phyloP scores from a whole-genome alignment of 2,113 vertebrate species.

The Aptenodytes patagonicus region DNA sequence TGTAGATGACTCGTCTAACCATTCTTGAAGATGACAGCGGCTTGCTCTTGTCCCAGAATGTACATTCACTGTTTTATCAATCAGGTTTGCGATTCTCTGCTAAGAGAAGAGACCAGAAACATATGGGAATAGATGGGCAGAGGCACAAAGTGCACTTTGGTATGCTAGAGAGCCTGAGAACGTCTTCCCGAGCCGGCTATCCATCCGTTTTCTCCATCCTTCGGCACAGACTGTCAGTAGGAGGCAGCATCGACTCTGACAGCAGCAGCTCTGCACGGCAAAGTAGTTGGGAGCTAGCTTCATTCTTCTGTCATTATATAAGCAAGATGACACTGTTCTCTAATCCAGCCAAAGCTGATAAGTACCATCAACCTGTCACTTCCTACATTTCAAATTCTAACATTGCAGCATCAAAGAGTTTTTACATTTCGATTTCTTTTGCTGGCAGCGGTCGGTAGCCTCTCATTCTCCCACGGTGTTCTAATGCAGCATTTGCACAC shows the following conservation, averaged over 20 bases:
- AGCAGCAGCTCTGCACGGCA: slow-evolving; percentile 29
- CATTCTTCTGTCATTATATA: slow-evolving; percentile 85
- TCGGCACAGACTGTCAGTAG: slow-evolving; percentile 56
- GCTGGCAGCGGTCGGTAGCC: slow-evolving; percentile 82
- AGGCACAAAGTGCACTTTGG: not conserved
- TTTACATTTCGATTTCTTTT: slow-evolving; percentile 89
- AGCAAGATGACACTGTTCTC: slow-evolving; percentile 85
- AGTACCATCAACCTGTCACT: slow-evolving; percentile 89
- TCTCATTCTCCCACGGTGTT: slow-evolving; percentile 86
- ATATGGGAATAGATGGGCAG: fast-evolving
- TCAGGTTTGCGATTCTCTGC: not conserved
- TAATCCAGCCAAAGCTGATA: slow-evolving; percentile 89
- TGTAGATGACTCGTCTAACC: fast-evolving
- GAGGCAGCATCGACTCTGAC: slow-evolving; percentile 75
- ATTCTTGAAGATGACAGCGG: not conserved
- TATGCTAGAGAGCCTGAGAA: not conserved
- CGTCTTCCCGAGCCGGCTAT: fast-evolving
- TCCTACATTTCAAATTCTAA: slow-evolving; percentile 89
- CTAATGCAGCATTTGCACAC: slow-evolving; percentile 87
- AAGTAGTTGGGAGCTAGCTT: slow-evolving; percentile 77
- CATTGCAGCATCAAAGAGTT: slow-evolving; percentile 87
- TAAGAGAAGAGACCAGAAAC: not conserved
- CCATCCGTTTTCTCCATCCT: not conserved
- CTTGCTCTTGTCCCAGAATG: not conserved
- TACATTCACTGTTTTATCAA: not conserved